Base-by-base conservation (phyloP, 2,888 invertebrate species). In the Nebria salina region DNA sequence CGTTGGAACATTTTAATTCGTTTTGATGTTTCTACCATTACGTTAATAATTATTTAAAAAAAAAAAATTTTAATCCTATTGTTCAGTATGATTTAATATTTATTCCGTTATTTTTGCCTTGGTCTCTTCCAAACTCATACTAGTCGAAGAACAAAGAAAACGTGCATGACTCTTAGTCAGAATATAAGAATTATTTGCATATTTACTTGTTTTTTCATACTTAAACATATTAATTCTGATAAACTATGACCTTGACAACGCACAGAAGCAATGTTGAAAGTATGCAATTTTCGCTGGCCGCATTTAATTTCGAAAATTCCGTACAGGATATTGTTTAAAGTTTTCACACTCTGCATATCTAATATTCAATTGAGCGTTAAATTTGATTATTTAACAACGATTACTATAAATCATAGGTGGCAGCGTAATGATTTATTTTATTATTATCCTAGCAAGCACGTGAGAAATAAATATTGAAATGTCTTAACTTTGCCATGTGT, bases 341-440 rank as follows among this genome's bases (percentile, higher is more conserved):
- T 54, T 54, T 54, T 54, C 54, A 13, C 54, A 54, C 13, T 54
- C 54, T 2, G 13, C 54, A 54, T 54, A 11, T 1, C 54, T 2
- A 54, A 54, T 54, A 54, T 54, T 54, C 54, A 54, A 54, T 54
- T 54, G 54, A 54, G 54, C 54, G 54, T 54, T 54, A 54, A 54
- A 54, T 54, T 54, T 8, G 54, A 54, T 54, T 54, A 54, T 54
- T 54, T 54, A 54, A 54, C 54, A 54, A 54, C 13, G 54, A 54
- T 54, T 54, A 54, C 54, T 54, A 3, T 54, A 54, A 54, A 54
- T 54, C 54, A 54, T 54, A 8, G 54, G 54, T 54, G 8, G 54
- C 54, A 54, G 7, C 11, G 8, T 11, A 54, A 54, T 54, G 54
- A 54, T 54, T 54, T 54, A 54, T 54, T 54, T 54, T 54, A 13